Percentiles rank a stretch among this genome's conserved stretches.
phyloP scores from a whole-genome alignment of 2,797 vertebrate species.

The Morus bassanus region DNA sequence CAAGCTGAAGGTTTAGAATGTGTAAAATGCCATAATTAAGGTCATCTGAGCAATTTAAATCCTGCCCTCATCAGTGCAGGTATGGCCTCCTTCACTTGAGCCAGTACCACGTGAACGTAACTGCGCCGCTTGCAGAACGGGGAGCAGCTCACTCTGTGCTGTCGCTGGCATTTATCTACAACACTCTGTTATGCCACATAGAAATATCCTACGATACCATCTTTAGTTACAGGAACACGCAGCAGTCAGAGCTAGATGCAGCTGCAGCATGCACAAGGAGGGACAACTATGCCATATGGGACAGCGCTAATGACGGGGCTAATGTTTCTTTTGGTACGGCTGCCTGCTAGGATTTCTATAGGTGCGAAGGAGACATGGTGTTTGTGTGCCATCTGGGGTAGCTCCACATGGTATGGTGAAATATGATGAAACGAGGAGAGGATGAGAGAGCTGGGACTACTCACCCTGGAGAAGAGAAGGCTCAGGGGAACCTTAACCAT shows the following conservation, averaged over 20 bases:
- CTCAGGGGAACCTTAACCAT: background rate
- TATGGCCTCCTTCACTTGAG: background rate
- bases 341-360: background rate
- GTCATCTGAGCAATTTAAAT: background rate
- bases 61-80: background rate
- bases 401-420: background rate
- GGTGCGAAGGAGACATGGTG: background rate
- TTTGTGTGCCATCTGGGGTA: background rate
- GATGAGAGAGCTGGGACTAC: background rate
- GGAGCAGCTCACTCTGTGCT: background rate
- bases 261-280: background rate
- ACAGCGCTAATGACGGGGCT: background rate
- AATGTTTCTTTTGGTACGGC: background rate
- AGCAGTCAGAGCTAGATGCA: background rate
- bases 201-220: background rate
- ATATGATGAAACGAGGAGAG: background rate
- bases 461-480: background rate
- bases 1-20: background rate
- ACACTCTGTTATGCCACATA: background rate
- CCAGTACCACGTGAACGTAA: accelerated
- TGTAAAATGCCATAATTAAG: background rate
- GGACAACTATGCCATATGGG: background rate
- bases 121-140: accelerated
- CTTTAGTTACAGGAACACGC: background rate
- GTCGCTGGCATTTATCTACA: background rate